Base-by-base conservation (phyloP, 1,140 invertebrate species). In the Battus philenor region DNA sequence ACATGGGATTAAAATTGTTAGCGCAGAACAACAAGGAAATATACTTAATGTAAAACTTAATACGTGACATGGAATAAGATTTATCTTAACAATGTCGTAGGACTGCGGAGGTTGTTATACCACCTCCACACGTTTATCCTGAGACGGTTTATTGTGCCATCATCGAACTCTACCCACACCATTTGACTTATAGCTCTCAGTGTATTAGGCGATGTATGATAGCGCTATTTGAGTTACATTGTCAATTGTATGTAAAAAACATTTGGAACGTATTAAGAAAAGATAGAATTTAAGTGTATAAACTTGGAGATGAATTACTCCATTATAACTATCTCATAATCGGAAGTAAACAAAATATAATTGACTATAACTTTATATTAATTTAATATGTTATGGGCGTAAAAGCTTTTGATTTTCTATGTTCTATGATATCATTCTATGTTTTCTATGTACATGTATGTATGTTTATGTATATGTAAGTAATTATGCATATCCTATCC, bases 41-140 rank as follows among this genome's bases (percentile, higher is more conserved):
- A 39, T 24, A 0, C 22, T 39, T 39, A 41, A 27, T 29, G 24
- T 41, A 27, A 41, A n/a, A 41, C 38, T 41, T 41, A 29, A 41
- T 41, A 41, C 38, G 38, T 41, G 38, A 41, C 38, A 17, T 13
- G 33, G 38, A 41, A 29, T 41, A 41, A 41, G 38, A 41, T 41
- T 41, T 41, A 41, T 41, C 24, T 41, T 16, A 41, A 41, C 24
- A 41, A 41, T 41, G 38, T 29, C 24, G 24, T 41, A 41, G 38
- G 29, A 41, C 16, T 16, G 24, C 8, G 24, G 32, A 33, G 32
- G 24, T 39, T 39, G 22, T 27, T 36, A 12, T 41, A 13, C 38
- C 38, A 41, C 38, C 38, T 41, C 38, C 24, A 29, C 36, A 11
- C 13, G 10, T 2, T 15, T 26, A 9, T 33, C 15, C 13, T n/a